Evolutionary conservation across 2,888 invertebrate species (phyloP), one percentile per base, ranked within the genome.

Genomic region (Schizaphis graminum): DNA sequence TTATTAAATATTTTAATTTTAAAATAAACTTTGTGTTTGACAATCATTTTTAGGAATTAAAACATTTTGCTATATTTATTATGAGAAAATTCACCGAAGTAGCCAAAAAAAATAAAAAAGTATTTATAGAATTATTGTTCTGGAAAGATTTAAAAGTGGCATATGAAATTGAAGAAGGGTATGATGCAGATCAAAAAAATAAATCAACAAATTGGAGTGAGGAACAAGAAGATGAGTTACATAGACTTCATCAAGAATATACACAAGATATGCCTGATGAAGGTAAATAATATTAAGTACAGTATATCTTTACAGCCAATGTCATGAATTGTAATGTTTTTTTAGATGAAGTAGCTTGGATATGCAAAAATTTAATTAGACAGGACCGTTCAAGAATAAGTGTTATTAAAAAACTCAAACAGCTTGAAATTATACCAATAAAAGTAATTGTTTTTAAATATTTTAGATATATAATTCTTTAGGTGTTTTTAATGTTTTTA

Each of bases 101-200:
- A 91, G 98, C 98, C 56, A 96, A 97, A 95, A 97, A 96, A 95
- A 99, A 98, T 96, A 97, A 97, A 93, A 98, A 98, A 96, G 97
- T 98, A 95, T 99, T 98, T 96, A 97, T 99, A 96, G 99, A 99
- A 96, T 96, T 98, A 95, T 96, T 99, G 95, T 99, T 99, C 96
- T 99, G 98, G 98, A 99, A 99, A 96, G 97, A 97, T 95, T 96
- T 97, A 90, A 97, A 97, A 95, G 99, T 99, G 95, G 98, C 98
- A 57, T 97, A 97, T 95, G 93, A 99, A 96, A 97, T 99, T 95
- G 98, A 98, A 96, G 49, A 53, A 53, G 49, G 49, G 49, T 99
- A 99, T 96, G 97, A 97, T 86, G 96, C 96, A 49, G 96, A 96
- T 95, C 95, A 96, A 61, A 95, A 96, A 16, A 44, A 77, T n/a